Percentiles rank a stretch among this genome's conserved stretches.
Conservation (phyloP, 1,140 invertebrate genomes). For the Drosophila azteca region DNA sequence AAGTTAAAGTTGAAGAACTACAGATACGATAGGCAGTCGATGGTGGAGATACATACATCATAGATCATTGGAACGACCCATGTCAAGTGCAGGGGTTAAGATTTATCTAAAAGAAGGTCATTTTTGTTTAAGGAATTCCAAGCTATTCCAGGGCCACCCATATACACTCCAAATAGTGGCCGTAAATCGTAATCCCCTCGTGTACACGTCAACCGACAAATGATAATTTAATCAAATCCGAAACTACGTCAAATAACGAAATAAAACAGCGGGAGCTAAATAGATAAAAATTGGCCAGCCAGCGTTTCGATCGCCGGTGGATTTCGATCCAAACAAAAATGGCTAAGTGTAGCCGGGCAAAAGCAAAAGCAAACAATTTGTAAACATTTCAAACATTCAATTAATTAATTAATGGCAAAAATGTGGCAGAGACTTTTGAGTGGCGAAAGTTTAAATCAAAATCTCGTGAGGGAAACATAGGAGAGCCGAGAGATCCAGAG, state of each 20-base stretch:
- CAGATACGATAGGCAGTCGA: conserved; percentile 1
- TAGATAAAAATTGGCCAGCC: conserved; percentile 72
- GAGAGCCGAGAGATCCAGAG: conserved; percentile 5
- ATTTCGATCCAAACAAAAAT: conserved; percentile 33
- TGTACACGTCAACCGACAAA: conserved; percentile 39
- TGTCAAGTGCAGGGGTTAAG: conserved; percentile 13
- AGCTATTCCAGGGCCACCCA: conserved; percentile 6
- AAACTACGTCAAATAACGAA: conserved; percentile 79
- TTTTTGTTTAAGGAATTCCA: neutral
- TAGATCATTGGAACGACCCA: conserved; percentile 34
- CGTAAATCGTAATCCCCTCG: conserved; percentile 16
- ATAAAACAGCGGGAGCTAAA: conserved; percentile 80
- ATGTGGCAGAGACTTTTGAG: conserved; percentile 52
- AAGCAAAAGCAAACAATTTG: conserved; percentile 51
- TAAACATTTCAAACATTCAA: conserved; percentile 74
- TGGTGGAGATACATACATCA: neutral
- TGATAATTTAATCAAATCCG: conserved; percentile 73
- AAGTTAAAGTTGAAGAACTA: conserved; percentile 70
- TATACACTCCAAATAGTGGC: neutral
- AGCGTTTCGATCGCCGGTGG: conserved; percentile 1
- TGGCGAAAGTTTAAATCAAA: conserved; percentile 59
- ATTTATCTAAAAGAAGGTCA: neutral
- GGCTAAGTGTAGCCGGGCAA: neutral
- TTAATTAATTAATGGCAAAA: conserved; percentile 78
- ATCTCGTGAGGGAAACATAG: conserved; percentile 6